Percentiles rank a stretch among this genome's conserved stretches.
Conservation (phyloP, 2,113 vertebrate species). For the Peucedramus taeniatus region DNA sequence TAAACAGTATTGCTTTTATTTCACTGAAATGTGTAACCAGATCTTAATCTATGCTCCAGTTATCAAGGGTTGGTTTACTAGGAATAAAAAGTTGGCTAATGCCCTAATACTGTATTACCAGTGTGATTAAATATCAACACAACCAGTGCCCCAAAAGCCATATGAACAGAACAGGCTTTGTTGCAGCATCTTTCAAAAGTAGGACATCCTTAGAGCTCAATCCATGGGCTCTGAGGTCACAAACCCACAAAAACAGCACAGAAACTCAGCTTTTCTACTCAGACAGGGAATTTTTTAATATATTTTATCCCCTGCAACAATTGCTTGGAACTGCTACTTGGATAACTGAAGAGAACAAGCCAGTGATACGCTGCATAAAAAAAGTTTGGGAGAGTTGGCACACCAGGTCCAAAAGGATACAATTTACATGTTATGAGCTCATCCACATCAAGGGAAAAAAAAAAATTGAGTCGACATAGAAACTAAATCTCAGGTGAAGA, state of each 20-base stretch:
- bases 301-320: not conserved
- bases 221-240: not conserved
- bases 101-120: not conserved
- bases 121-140: not conserved
- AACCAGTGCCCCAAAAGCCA: not conserved
- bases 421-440: not conserved
- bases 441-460: rapidly evolving
- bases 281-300: not conserved
- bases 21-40: not conserved
- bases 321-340: not conserved
- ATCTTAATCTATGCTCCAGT: not conserved
- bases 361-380: not conserved
- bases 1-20: not conserved
- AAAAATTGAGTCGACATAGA: not conserved
- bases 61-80: not conserved
- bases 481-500: not conserved
- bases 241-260: not conserved
- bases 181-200: not conserved
- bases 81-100: not conserved
- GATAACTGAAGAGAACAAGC: not conserved
- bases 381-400: not conserved
- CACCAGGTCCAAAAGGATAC: not conserved
- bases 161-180: not conserved
- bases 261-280: not conserved
- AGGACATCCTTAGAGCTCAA: not conserved